These are phyloP conservation scores for Linyphia triangularis DNA, from an alignment of 2,888 invertebrate genomes.

Conservation along the genomic window DNA sequence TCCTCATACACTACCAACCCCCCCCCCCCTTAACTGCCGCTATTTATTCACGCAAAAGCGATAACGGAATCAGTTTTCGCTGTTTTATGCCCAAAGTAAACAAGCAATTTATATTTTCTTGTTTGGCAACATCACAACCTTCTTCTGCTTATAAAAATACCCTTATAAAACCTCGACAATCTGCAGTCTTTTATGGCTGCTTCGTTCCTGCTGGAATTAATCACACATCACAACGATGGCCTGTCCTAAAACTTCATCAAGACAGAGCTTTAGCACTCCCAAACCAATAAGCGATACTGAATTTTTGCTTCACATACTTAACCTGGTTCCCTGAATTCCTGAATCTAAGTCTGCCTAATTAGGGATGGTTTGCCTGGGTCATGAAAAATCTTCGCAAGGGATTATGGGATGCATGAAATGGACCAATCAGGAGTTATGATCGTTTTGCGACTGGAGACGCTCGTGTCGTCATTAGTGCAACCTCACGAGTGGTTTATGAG, in stretches of 20 bases:
- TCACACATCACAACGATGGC: neutral
- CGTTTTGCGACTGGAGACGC: slow-evolving; percentile 28
- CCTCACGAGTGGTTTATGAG: slow-evolving; percentile 35
- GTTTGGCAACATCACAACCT: neutral
- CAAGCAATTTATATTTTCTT: neutral
- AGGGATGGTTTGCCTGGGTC: slow-evolving; percentile 26
- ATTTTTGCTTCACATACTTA: no score
- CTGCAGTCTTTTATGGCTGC: neutral
- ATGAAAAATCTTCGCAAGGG: slow-evolving; percentile 52
- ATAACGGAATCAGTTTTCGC: neutral
- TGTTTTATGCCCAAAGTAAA: neutral
- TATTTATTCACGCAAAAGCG: neutral
- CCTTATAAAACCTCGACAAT: neutral
- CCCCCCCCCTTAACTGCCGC: neutral
- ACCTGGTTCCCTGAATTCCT: no score
- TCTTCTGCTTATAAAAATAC: no score
- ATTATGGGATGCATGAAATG: slow-evolving; percentile 13
- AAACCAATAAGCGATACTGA: no score
- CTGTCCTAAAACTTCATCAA: neutral
- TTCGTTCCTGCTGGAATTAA: neutral
- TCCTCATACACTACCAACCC: neutral
- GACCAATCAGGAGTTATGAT: slow-evolving; percentile 63
- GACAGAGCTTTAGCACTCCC: no score
- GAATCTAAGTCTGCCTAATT: no score
- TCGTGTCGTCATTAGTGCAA: slow-evolving; percentile 50